A percentile compares a stretch with the other conserved stretches of the same genome.
phyloP scores from a whole-genome alignment of 2,113 vertebrate genomes.

The Chloroceryle aenea region DNA sequence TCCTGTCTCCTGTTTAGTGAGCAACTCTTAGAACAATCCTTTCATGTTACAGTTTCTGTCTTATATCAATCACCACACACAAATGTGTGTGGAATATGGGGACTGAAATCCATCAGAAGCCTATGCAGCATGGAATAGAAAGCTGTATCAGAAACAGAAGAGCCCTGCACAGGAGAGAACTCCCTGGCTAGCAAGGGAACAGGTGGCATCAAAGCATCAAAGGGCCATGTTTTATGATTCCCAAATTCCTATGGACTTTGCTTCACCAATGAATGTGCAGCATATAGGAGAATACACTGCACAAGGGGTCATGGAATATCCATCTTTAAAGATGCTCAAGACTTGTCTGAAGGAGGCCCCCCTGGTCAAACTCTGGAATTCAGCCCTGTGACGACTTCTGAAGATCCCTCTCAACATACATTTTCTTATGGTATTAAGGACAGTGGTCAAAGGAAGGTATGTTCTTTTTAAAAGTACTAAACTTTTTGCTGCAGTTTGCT shows the following conservation, averaged over 20 bases:
- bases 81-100: accelerated
- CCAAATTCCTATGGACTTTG: neutral
- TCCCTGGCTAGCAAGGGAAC: neutral
- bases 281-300: neutral
- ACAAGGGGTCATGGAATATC: neutral
- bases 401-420: neutral
- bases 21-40: neutral
- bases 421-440: neutral
- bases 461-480: constrained; percentile 1
- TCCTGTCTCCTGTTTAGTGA: neutral
- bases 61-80: neutral
- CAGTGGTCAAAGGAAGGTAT: neutral
- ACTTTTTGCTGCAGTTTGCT: constrained; percentile 74
- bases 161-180: neutral
- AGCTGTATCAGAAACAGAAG: neutral
- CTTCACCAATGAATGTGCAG: accelerated
- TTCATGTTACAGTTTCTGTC: neutral
- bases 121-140: neutral
- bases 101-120: neutral
- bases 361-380: neutral
- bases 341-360: accelerated
- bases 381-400: accelerated
- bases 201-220: neutral
- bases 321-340: neutral
- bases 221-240: neutral